Evolutionary conservation across 2,113 vertebrate species (phyloP).

Genomic region (Peromyscus maniculatus): DNA sequence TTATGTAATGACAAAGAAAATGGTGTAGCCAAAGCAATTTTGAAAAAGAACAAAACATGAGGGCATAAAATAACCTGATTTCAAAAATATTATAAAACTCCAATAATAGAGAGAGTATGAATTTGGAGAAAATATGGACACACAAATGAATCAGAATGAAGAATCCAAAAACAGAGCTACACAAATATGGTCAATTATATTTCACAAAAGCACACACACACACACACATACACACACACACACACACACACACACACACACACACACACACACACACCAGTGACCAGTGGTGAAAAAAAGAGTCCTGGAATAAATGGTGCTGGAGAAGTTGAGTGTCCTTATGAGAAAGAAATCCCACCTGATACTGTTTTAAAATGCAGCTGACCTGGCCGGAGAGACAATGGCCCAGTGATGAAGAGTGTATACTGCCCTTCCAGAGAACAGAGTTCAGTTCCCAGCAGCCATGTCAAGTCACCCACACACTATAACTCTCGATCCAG

Average conservation of each 20-base stretch:
- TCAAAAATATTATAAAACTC: not conserved
- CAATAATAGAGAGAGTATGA: not conserved
- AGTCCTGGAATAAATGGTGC: not conserved
- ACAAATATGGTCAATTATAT: not conserved
- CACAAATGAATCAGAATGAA: not conserved
- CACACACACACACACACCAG: not conserved
- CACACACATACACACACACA: not conserved
- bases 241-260: not conserved
- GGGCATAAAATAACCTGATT: not conserved
- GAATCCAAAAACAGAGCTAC: not conserved
- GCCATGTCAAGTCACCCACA: not conserved
- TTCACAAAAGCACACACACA: not conserved
- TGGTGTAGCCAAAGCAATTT: not conserved
- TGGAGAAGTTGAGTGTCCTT: not conserved
- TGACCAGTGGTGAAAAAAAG: not conserved
- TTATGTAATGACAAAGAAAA: not conserved
- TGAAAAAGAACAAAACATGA: not conserved
- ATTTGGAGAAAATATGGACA: not conserved
- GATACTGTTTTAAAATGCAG: not conserved
- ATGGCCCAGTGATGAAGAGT: not conserved
- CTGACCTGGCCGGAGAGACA: not conserved
- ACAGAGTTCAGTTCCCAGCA: not conserved
- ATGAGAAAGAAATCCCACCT: not conserved
- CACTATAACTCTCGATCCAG: not conserved
- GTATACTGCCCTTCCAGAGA: too few species aligned